Conservation (phyloP, 1,140 invertebrate species). For the Ceratina australensis region DNA sequence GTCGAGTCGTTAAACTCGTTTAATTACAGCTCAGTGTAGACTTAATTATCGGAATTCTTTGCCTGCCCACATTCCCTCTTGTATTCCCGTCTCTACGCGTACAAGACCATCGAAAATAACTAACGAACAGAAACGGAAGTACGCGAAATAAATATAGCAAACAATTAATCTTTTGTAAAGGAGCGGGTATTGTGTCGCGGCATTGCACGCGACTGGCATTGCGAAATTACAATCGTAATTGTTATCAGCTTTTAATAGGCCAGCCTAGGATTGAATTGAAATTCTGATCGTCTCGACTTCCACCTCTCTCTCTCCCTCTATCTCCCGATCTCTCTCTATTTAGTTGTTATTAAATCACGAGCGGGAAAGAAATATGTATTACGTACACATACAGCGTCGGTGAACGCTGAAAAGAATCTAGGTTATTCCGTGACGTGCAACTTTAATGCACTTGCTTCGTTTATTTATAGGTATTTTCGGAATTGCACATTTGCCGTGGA, state of each 20-base stretch:
- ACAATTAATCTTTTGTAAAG: constrained; percentile 29
- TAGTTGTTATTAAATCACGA: constrained; percentile 39
- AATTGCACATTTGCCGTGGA: background rate
- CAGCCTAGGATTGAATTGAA: constrained; percentile 21
- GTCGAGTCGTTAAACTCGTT: constrained; percentile 33
- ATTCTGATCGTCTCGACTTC: constrained; percentile 13
- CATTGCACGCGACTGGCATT: background rate
- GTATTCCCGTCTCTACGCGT: background rate
- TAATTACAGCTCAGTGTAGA: constrained; percentile 36
- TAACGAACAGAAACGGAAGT: background rate
- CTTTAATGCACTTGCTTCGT: constrained; percentile 29
- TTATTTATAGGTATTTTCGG: constrained; percentile 33
- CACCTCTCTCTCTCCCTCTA: too few species aligned
- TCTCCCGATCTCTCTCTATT: constrained; percentile 5
- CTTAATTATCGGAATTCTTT: constrained; percentile 36
- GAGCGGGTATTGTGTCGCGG: background rate
- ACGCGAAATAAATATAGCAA: constrained; percentile 5
- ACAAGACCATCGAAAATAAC: background rate
- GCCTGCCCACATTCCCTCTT: background rate
- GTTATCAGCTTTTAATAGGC: constrained; percentile 22
- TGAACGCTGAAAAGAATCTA: constrained; percentile 32
- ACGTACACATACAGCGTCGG: background rate
- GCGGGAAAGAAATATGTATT: constrained; percentile 19
- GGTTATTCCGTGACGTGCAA: constrained; percentile 38
- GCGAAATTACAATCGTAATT: constrained; percentile 16